Conservation (phyloP, 1,140 invertebrate species). For the Asbolus verrucosus region DNA sequence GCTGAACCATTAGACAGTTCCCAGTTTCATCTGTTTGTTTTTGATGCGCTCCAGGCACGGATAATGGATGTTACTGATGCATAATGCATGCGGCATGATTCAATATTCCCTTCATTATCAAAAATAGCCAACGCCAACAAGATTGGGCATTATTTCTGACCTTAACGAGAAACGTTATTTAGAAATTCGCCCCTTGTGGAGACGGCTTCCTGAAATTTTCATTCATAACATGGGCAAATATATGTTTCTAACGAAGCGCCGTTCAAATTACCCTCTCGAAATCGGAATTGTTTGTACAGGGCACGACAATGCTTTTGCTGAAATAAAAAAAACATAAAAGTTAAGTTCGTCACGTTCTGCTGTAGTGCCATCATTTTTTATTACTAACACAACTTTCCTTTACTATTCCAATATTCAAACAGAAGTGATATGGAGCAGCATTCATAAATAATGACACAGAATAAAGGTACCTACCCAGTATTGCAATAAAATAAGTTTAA, state of each 20-base stretch:
- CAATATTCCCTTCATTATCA: constrained; percentile 36
- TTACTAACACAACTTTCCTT: constrained; percentile 13
- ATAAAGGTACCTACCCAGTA: background rate
- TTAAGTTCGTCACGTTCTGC: constrained; percentile 19
- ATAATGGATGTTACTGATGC: constrained; percentile 35
- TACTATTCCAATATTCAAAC: constrained; percentile 15
- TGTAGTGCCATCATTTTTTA: constrained; percentile 20
- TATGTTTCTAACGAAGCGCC: background rate
- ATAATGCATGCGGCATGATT: constrained; percentile 31
- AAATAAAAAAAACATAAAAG: constrained; percentile 10
- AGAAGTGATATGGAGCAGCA: background rate
- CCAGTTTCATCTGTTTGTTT: constrained; percentile 29
- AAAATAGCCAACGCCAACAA: constrained; percentile 21
- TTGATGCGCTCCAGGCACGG: constrained; percentile 1
- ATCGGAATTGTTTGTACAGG: constrained; percentile 18
- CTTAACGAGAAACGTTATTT: no score
- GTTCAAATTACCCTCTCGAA: constrained; percentile 1
- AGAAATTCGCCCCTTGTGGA: background rate
- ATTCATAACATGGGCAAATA: constrained; percentile 2
- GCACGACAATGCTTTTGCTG: background rate
- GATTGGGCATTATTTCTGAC: constrained; percentile 1
- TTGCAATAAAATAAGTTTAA: background rate
- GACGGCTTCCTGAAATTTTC: background rate
- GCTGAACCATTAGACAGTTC: background rate
- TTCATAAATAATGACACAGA: background rate